Percentiles rank a stretch among this genome's conserved stretches.
These are phyloP conservation scores for Sphaerophoria rueppellii DNA, from an alignment of 2,888 invertebrate species.

Conservation along the genomic window DNA sequence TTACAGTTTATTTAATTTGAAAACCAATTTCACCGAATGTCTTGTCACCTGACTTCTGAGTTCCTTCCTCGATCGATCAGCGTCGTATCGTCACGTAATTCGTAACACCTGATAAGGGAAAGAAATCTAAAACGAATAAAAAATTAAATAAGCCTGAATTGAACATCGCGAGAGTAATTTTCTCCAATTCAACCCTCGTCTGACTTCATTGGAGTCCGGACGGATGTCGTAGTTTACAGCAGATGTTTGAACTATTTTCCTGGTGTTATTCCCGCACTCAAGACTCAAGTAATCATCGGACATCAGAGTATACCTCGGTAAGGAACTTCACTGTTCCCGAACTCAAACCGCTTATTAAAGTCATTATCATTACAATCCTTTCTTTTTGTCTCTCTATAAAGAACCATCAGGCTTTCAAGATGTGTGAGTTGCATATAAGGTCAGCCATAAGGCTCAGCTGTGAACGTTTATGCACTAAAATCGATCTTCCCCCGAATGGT, in stretches of 20 bases:
- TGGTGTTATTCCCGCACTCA: slow-evolving; percentile 8
- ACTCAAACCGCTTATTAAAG: slow-evolving; percentile 67
- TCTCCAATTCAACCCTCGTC: slow-evolving; percentile 32
- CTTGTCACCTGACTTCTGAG: slow-evolving; percentile 45
- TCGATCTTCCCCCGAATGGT: slow-evolving; percentile 24
- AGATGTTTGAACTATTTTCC: slow-evolving; percentile 71
- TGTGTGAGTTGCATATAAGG: slow-evolving; percentile 46
- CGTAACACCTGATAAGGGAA: slow-evolving; percentile 71
- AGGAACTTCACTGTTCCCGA: slow-evolving; percentile 54
- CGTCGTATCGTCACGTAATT: slow-evolving; percentile 42
- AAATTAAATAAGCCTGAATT: slow-evolving; percentile 58
- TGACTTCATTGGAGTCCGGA: slow-evolving; percentile 5
- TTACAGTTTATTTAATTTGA: slow-evolving; percentile 6
- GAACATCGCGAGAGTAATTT: slow-evolving; percentile 65
- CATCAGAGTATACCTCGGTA: slow-evolving; percentile 34
- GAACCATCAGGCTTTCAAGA: slow-evolving; percentile 36
- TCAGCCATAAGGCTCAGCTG: slow-evolving; percentile 66
- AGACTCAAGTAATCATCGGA: background rate
- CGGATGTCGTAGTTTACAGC: slow-evolving; percentile 56
- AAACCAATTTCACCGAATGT: slow-evolving; percentile 55
- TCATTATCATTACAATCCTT: slow-evolving; percentile 73
- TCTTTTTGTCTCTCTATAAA: slow-evolving; percentile 46
- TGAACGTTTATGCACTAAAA: slow-evolving; percentile 53
- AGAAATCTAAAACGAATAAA: slow-evolving; percentile 2
- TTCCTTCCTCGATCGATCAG: slow-evolving; percentile 11